Percentiles rank a stretch among this genome's conserved stretches.
These are phyloP conservation scores for Probaryconus sp. DNA, from an alignment of 1,140 invertebrate species.

Conservation along the genomic window DNA sequence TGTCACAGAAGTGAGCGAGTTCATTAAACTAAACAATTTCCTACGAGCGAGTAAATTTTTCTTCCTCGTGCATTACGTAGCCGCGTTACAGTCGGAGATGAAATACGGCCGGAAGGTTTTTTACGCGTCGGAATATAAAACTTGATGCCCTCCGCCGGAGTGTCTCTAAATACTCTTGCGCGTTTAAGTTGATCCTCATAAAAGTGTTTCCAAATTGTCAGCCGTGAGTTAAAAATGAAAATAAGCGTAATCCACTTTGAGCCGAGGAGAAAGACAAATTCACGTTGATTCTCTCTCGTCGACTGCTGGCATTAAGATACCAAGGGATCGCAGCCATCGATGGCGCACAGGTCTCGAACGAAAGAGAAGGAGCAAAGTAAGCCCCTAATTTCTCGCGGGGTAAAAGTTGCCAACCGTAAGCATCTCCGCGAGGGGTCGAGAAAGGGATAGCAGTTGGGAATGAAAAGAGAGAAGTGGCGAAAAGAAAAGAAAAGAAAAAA, in stretches of 20 bases:
- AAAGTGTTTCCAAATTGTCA: constrained; percentile 56
- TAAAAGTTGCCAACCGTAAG: constrained; percentile 76
- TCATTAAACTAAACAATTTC: no score
- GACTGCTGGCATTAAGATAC: constrained; percentile 30
- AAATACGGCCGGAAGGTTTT: no score
- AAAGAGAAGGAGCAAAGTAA: constrained; percentile 68
- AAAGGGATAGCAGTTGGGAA: no score
- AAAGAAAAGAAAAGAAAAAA: no score
- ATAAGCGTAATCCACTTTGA: constrained; percentile 56
- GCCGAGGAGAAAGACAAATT: constrained; percentile 56
- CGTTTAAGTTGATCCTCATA: constrained; percentile 26
- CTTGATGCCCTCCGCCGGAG: neutral
- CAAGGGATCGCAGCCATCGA: constrained; percentile 43
- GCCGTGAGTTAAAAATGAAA: constrained; percentile 52
- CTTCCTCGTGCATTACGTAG: no score
- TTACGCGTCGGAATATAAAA: no score
- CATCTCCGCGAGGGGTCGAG: constrained; percentile 65
- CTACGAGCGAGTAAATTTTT: no score
- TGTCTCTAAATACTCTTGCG: neutral
- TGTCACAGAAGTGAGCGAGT: no score
- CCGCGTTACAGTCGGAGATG: no score
- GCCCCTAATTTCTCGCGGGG: constrained; percentile 77
- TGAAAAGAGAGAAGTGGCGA: no score
- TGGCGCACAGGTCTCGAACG: constrained; percentile 18
- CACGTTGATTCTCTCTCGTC: constrained; percentile 14